Conservation (phyloP, 37 sponge, comb jelly and placozoan species). For the Crambe crambe region DNA sequence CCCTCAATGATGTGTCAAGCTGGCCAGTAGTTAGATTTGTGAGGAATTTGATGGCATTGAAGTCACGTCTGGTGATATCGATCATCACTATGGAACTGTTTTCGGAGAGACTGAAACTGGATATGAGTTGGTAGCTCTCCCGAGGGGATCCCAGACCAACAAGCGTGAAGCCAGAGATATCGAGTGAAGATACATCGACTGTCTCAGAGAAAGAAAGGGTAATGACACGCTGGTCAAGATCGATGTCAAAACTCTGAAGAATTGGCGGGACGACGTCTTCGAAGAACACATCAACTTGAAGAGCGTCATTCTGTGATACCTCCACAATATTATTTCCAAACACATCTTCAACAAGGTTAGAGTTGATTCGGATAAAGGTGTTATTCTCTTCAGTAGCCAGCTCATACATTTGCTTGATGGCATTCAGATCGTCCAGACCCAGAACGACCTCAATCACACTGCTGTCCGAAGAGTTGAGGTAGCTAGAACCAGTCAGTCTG, state of each 20-base stretch:
- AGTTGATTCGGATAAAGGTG: conserved; percentile 58
- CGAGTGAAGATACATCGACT: conserved; percentile 75
- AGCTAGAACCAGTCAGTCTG: conserved; percentile 57
- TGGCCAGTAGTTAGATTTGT: conserved; percentile 64
- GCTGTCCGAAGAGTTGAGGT: conserved; percentile 25
- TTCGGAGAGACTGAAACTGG: conserved; percentile 26
- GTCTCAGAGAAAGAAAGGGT: conserved; percentile 87
- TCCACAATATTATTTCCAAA: conserved; percentile 66
- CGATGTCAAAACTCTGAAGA: conserved; percentile 67
- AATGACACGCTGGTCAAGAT: conserved; percentile 62
- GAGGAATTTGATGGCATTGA: conserved; percentile 77
- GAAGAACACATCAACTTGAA: conserved; percentile 15
- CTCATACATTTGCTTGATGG: conserved; percentile 63
- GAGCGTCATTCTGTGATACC: conserved; percentile 21
- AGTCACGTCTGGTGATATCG: conserved; percentile 57
- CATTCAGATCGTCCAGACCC: conserved; percentile 68
- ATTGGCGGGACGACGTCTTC: conserved; percentile 52
- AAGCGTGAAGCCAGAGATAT: conserved; percentile 52
- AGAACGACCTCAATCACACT: conserved; percentile 41
- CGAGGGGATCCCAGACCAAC: conserved; percentile 22
- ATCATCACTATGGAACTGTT: conserved; percentile 54
- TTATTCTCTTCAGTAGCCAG: conserved; percentile 56
- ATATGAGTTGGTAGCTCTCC: conserved; percentile 39
- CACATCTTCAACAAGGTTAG: conserved; percentile 68
- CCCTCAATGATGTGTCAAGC: conserved; percentile 57